These are phyloP conservation scores for Andrena flavipes DNA, from an alignment of 2,888 invertebrate species.

Conservation along the genomic window DNA sequence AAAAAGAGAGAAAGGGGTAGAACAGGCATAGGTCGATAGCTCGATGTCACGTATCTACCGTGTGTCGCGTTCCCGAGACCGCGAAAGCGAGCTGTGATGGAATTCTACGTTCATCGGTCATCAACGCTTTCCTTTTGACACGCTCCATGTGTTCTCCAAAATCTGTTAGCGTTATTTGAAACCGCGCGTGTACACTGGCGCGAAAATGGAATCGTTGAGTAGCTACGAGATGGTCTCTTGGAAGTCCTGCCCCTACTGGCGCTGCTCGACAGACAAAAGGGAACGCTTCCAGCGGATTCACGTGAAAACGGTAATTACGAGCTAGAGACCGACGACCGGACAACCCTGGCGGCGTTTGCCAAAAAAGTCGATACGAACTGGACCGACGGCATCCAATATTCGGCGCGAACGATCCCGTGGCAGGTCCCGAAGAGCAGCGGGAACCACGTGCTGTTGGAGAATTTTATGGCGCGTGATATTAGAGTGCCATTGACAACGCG, in stretches of 20 bases:
- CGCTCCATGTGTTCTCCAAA: not conserved
- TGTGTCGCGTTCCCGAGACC: constrained; percentile 59
- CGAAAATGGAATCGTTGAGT: constrained; percentile 68
- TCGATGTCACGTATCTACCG: constrained; percentile 65
- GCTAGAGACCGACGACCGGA: constrained; percentile 46
- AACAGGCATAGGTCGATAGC: constrained; percentile 51
- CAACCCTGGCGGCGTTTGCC: constrained; percentile 26
- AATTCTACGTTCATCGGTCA: constrained; percentile 55
- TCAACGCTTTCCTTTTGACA: constrained; percentile 17
- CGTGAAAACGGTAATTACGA: constrained; percentile 55
- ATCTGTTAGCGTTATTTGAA: constrained; percentile 10
- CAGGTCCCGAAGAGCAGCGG: constrained; percentile 12
- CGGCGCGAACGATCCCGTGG: constrained; percentile 11
- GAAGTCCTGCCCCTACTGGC: not conserved
- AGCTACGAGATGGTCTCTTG: constrained; percentile 14
- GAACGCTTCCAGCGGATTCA: constrained; percentile 21
- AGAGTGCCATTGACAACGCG: not conserved
- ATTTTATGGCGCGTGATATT: constrained; percentile 26
- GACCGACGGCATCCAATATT: constrained; percentile 26
- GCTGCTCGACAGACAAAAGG: not conserved
- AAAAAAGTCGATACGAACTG: constrained; percentile 46
- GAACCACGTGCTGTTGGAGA: constrained; percentile 51
- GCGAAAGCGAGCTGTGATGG: constrained; percentile 36
- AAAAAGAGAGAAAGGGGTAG: constrained; percentile 15
- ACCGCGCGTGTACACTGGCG: constrained; percentile 20